phyloP scores from a whole-genome alignment of 2,888 invertebrate genomes.

The Leistus spinibarbis region DNA sequence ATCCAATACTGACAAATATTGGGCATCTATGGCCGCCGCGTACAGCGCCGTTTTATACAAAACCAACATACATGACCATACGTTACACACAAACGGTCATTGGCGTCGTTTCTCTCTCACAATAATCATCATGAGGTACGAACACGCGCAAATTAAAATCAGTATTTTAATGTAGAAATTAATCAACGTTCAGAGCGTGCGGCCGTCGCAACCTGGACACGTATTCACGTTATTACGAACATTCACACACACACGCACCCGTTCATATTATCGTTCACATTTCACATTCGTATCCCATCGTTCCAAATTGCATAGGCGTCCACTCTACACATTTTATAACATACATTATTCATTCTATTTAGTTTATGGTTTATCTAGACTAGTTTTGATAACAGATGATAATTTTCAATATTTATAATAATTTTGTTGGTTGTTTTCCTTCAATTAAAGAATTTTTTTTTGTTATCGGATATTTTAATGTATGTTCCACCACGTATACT shows the following conservation, averaged over 20 bases:
- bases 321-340: neutral
- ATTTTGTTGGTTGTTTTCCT: too few relatives aligned
- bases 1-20: too few relatives aligned
- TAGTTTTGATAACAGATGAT: too few relatives aligned
- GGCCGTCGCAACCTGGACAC: slow-evolving; percentile 11
- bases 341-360: too few relatives aligned
- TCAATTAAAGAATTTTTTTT: too few relatives aligned
- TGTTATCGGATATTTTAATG: too few relatives aligned
- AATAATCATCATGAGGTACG: neutral
- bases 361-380: too few relatives aligned
- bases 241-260: neutral
- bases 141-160: slow-evolving; percentile 13
- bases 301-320: neutral
- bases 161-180: slow-evolving; percentile 23
- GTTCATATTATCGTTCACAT: neutral
- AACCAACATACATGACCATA: too few relatives aligned
- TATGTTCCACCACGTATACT: too few relatives aligned
- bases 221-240: slow-evolving; percentile 3
- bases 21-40: too few relatives aligned
- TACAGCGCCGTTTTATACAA: too few relatives aligned
- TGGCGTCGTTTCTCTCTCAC: neutral
- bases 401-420: too few relatives aligned
- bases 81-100: neutral
- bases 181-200: slow-evolving; percentile 13
- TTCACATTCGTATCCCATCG: neutral